These are phyloP conservation scores for Zenarchopterus dispar DNA, from an alignment of 2,797 vertebrate species.

Conservation along the genomic window DNA sequence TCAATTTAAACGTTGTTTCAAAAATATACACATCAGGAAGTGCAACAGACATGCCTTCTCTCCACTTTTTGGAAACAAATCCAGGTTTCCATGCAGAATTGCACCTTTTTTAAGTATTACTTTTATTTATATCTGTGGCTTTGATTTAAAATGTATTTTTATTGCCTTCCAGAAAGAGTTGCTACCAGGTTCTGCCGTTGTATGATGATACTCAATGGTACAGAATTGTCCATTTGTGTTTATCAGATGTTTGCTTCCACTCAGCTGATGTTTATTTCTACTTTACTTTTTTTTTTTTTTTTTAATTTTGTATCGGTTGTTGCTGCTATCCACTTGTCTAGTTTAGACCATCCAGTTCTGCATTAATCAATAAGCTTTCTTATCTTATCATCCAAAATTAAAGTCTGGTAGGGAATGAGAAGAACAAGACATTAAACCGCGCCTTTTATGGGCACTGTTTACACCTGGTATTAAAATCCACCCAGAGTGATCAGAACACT, in stretches of 20 bases:
- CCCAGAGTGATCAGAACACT: too few relatives aligned
- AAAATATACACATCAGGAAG: slow-evolving; percentile 9
- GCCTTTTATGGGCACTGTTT: too few relatives aligned
- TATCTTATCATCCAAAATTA: slow-evolving; percentile 5
- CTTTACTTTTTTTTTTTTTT: not conserved
- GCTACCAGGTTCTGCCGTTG: slow-evolving; percentile 31
- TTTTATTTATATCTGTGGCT: slow-evolving; percentile 32
- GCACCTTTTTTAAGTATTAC: slow-evolving; percentile 56
- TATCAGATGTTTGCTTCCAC: not conserved
- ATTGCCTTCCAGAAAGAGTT: slow-evolving; percentile 28
- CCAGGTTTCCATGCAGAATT: slow-evolving; percentile 63
- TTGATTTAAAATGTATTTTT: slow-evolving; percentile 32
- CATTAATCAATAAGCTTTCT: not conserved
- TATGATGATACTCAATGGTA: not conserved
- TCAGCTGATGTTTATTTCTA: slow-evolving; percentile 6
- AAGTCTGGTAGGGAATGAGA: slow-evolving; percentile 1
- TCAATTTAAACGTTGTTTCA: slow-evolving; percentile 33
- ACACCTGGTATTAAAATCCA: too few relatives aligned
- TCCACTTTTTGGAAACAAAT: slow-evolving; percentile 24
- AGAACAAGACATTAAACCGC: too few relatives aligned
- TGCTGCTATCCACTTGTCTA: slow-evolving; percentile 7
- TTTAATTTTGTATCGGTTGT: slow-evolving; percentile 21
- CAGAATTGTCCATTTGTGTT: not conserved
- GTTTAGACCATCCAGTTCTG: not conserved
- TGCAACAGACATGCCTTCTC: slow-evolving; percentile 55